Evolutionary conservation across 1,140 invertebrate species (phyloP), one percentile per base, ranked within the genome.

Genomic region (Sitophilus oryzae): DNA sequence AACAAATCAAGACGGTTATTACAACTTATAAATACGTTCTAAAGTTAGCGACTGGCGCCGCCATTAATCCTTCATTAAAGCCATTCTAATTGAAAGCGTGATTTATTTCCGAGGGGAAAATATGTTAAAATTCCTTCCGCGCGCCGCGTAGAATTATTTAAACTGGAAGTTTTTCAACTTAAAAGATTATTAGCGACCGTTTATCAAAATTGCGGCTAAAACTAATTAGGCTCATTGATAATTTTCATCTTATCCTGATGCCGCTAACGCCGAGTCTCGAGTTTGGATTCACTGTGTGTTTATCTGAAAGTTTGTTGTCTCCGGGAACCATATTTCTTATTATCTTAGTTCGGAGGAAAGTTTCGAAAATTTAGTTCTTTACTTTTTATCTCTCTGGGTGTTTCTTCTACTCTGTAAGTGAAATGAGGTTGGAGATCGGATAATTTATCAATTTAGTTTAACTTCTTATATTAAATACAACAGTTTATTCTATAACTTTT

Each of bases 61-160:
- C 25, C 5, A 30, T 30, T 30, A 30, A 30, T 30, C 25, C 25
- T 30, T 5, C 5, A 6, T 5, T 30, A 30, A 30, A 30, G 11
- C 25, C 5, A 11, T 11, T 5, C 25, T 30, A 30, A 30, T 30
- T 6, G 5, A 30, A 30, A 11, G 5, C 25, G 25, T 30, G 25
- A 30, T 30, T 30, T 30, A 30, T 52, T 52, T 37, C 5, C n/a
- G 14, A 44, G 34, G 25, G 25, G 30, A 52, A 22, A 44, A 52
- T 30, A 52, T 44, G 21, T 22, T 22, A 44, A 40, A 35, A 35
- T 52, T 52, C 37, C 43, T 30, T 11, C 25, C 5, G 25, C 25
- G 11, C 25, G 5, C 25, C 25, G 5, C 25, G 5, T 30, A 5
- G 5, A 30, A 30, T 5, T 30, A 6, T 30, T 30, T 30, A 30